Base-by-base conservation (phyloP, 2,888 invertebrate species). In the Nasonia oneida region DNA sequence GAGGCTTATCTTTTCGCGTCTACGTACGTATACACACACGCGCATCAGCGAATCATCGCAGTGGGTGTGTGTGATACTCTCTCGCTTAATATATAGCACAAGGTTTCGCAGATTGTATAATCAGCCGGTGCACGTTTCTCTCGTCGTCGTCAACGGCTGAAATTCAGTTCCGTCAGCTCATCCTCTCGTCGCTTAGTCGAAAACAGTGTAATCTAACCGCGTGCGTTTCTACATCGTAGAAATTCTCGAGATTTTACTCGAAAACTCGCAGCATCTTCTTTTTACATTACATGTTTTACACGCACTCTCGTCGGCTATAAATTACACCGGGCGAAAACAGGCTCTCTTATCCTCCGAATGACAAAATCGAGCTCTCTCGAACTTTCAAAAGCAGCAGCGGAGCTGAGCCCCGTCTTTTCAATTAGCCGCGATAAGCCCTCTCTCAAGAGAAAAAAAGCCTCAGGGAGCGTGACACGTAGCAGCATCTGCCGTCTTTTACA, bases 31-130 rank as follows among this genome's bases (percentile, higher is more conserved):
- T 23, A 15, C 57, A 23, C 23, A 61, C 8, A n/a, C 57, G 6
- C 57, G n/a, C 1, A 50, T 83, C 83, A 50, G 78, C 73, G 50
- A 77, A 77, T 70, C 53, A 39, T 70, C 84, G 81, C 80, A 75
- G 73, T 50, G 50, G 47, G 70, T 39, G 86, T 80, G 86, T 80
- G 75, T 53, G 83, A 73, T 76, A 73, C 37, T 37, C 37, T 37
- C 37, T 64, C 73, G 47, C 74, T 73, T 71, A 83, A 83, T 84
- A 87, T 85, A 67, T 87, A 47, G 87, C 67, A 88, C 88, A 87
- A 87, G 87, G 88, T 75, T 85, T 76, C 64, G 70, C 50, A 81
- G 87, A 88, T 87, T 87, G 86, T 85, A 86, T 85, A 86, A 86
- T 86, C 81, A 84, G 86, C 67, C 70, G 81, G 78, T 84, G 81